These are phyloP conservation scores for Mercenaria mercenaria DNA, from an alignment of 1,140 invertebrate species.

Conservation along the genomic window DNA sequence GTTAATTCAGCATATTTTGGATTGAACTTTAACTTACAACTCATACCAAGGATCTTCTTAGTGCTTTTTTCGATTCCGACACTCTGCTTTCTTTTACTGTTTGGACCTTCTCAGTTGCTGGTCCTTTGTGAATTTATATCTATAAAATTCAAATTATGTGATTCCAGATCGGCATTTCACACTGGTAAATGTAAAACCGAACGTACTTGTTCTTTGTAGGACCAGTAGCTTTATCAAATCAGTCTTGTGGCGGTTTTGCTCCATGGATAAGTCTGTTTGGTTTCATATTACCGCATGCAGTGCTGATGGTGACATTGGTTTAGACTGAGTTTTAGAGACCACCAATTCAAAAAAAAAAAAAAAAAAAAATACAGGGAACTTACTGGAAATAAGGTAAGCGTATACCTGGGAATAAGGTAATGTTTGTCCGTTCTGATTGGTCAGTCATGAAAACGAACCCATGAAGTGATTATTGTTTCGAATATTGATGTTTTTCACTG, in stretches of 20 bases:
- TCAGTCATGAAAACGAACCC: no score
- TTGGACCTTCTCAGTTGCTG: slow-evolving; percentile 68
- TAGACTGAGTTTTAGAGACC: slow-evolving; percentile 12
- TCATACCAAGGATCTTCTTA: slow-evolving; percentile 71
- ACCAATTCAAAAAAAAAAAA: no score
- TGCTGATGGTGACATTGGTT: slow-evolving; percentile 24
- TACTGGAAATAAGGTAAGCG: no score
- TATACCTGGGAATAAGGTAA: no score
- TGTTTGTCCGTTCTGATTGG: no score
- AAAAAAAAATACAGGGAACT: no score
- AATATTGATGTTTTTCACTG: no score
- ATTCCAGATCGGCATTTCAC: slow-evolving; percentile 71
- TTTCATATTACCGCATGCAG: no score
- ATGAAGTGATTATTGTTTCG: no score
- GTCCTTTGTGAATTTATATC: slow-evolving; percentile 67
- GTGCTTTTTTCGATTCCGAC: slow-evolving; percentile 67
- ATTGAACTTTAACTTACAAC: slow-evolving; percentile 76
- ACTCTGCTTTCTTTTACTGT: slow-evolving; percentile 67
- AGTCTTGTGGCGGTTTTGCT: slow-evolving; percentile 58
- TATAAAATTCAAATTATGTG: slow-evolving; percentile 69
- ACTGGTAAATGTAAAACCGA: slow-evolving; percentile 69
- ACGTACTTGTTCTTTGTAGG: slow-evolving; percentile 46
- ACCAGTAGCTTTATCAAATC: slow-evolving; percentile 62
- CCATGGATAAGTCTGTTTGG: slow-evolving; percentile 43
- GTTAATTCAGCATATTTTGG: slow-evolving; percentile 70